Base-by-base conservation (phyloP, 2,888 invertebrate genomes). In the Drosophila pseudotakahashii region DNA sequence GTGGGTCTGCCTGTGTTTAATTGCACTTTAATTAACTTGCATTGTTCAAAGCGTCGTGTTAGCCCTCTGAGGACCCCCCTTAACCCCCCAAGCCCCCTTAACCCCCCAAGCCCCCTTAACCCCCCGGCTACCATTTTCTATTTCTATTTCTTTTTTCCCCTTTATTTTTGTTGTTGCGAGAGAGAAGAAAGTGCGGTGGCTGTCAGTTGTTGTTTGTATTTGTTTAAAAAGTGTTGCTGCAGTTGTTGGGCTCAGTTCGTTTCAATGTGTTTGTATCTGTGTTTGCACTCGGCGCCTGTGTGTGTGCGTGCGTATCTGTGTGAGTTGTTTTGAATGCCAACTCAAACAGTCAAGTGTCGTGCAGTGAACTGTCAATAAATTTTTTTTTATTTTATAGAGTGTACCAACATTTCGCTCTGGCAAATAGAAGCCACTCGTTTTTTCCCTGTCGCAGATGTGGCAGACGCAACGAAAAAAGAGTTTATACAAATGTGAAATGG, bases 301-400 rank as follows among this genome's bases (percentile, higher is more conserved):
- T 39, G 19, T 60, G 63, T 47, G 57, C 57, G 75, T 55, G 57
- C 68, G 60, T 37, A 63, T 60, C 32, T 73, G 51, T 57, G 44
- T 61, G 75, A 75, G 75, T 73, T 82, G 81, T 75, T 82, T 80
- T 84, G 81, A 82, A 84, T 82, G 82, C 82, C 77, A 84, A 84
- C 82, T 81, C 82, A 83, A 83, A 83, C 84, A 83, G 84, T 83
- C 82, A 83, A 85, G 83, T 83, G 85, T 85, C 81, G 83, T 82
- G 83, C 85, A 85, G 83, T 84, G 82, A 83, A 85, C 82, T 83
- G 85, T 85, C 82, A 85, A 83, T 83, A n/a, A n/a, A n/a, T n/a
- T n/a, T n/a, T n/a, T n/a, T n/a, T n/a, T n/a, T n/a, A n/a, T n/a
- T n/a, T n/a, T n/a, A n/a, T n/a, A 85, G 79, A 81, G 77, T 83